Conservation (phyloP, 2,113 vertebrate species). For the Dermatemys mawii region DNA sequence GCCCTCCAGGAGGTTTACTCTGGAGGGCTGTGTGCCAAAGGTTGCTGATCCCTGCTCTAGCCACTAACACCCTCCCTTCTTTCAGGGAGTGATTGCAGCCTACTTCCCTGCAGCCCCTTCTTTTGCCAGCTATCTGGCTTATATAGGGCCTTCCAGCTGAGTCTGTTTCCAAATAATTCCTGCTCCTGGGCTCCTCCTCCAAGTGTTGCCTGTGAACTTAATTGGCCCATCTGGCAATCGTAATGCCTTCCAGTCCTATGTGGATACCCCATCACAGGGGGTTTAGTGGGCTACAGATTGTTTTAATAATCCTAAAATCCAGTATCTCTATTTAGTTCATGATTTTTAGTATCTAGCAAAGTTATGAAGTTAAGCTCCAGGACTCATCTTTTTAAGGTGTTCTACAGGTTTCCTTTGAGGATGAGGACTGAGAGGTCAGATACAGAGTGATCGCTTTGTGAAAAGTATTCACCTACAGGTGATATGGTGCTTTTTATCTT, state of each 20-base stretch:
- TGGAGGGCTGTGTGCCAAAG: too few relatives aligned
- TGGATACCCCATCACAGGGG: neutral
- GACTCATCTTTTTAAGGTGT: too few relatives aligned
- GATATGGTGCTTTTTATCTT: neutral
- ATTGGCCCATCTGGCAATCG: neutral
- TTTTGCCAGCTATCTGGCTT: too few relatives aligned
- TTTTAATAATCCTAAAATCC: neutral
- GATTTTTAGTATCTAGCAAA: neutral
- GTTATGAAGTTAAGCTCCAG: neutral
- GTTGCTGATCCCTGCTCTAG: neutral
- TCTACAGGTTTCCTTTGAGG: too few relatives aligned
- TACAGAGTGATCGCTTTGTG: neutral
- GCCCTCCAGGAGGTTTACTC: too few relatives aligned
- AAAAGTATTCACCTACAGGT: neutral
- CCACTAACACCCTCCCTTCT: neutral
- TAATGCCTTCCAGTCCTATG: neutral
- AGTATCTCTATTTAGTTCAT: neutral
- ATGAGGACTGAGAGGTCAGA: neutral
- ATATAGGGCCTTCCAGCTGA: neutral
- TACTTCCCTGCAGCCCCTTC: neutral
- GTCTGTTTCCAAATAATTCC: neutral
- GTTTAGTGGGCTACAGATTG: neutral
- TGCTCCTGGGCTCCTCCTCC: neutral
- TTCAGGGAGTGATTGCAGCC: neutral
- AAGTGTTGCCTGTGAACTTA: neutral